Evolutionary conservation across 2,888 invertebrate genomes (phyloP), one percentile per base, ranked within the genome.

Genomic region (Cenopis cana): DNA sequence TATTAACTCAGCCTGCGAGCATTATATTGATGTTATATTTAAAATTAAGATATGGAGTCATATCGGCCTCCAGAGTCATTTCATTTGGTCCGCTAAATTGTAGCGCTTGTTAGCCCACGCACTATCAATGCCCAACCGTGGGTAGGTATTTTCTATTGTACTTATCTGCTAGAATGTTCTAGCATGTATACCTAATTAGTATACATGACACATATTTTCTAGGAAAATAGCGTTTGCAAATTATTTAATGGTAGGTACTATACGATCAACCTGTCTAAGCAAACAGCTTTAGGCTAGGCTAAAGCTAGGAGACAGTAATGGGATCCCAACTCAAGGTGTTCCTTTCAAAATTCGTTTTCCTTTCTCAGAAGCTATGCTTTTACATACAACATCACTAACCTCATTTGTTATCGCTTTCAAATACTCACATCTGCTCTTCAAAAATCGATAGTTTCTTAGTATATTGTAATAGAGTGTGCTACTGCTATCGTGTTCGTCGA

Each of bases 371-470:
- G n/a, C 41, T 46, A 1, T 6, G n/a, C 46, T 46, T n/a, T 24
- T 18, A 14, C 29, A 14, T 18, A 1, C 11, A 46, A 49, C n/a
- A 18, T 17, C 18, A 57, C 11, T 64, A 54, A 66, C 36, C 60
- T 62, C 55, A 61, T 20, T 29, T 46, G 41, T 66, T 60, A 65
- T 56, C 56, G 11, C 14, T 9, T 33, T 49, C 46, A 46, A 59
- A 49, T 49, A 65, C 59, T 70, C 54, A 41, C 2, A 38, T 66
- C 46, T 66, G 67, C 55, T 60, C 69, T 67, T 73, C 38, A 65
- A 57, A 64, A 56, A 18, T 36, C n/a, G 33, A 68, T 38, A 68
- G 49, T 54, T 38, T 24, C 20, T 20, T 50, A 64, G 20, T 17
- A 38, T 14, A 38, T 18, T 50, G 14, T 52, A 64, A 24, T 61